These are phyloP conservation scores for Pseudoatta argentina DNA, from an alignment of 1,140 invertebrate species.

Conservation along the genomic window DNA sequence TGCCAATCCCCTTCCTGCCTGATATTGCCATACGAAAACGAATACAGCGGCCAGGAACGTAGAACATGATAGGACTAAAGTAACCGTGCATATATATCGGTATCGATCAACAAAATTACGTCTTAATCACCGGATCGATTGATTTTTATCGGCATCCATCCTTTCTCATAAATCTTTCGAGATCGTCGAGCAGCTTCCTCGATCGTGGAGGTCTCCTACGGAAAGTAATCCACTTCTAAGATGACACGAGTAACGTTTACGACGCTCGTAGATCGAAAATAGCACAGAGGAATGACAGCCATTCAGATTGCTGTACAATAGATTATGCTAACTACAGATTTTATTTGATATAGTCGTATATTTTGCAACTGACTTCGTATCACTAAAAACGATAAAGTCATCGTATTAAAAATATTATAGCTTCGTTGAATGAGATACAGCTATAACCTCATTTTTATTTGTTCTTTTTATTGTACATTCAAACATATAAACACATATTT, in stretches of 20 bases:
- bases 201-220: conserved; percentile 25
- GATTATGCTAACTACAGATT: neutral
- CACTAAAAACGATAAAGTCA: conserved; percentile 3
- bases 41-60: conserved; percentile 33
- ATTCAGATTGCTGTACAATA: conserved; percentile 19
- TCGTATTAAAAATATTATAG: neutral
- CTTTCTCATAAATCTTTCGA: conserved; percentile 64
- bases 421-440: conserved; percentile 1
- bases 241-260: conserved; percentile 48
- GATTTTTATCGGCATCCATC: conserved; percentile 67
- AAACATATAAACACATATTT: conserved; percentile 20
- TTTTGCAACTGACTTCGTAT: conserved; percentile 12
- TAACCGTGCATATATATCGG: conserved; percentile 29
- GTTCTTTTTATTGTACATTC: neutral
- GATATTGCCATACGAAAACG: conserved; percentile 66
- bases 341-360: conserved; percentile 37
- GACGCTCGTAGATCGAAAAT: conserved; percentile 31
- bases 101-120: conserved; percentile 63
- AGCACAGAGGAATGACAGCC: conserved; percentile 6
- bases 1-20: conserved; percentile 62
- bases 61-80: conserved; percentile 56
- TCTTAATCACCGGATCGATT: conserved; percentile 71
- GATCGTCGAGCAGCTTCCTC: conserved; percentile 45
- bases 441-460: conserved; percentile 6
- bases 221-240: conserved; percentile 21